phyloP scores from a whole-genome alignment of 2,113 vertebrate genomes.

The Phasianus colchicus region DNA sequence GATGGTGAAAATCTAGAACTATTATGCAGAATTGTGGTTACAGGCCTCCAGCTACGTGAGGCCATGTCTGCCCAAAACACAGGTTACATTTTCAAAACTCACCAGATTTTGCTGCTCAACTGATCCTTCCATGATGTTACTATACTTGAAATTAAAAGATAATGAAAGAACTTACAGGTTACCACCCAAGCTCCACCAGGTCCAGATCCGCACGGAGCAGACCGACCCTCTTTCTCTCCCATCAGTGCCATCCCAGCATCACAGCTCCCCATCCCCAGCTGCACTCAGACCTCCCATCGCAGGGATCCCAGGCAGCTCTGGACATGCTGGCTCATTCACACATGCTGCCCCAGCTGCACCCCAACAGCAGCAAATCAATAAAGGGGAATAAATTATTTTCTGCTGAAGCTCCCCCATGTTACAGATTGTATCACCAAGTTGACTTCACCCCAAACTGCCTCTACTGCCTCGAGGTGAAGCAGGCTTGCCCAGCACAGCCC shows the following conservation, averaged over 20 bases:
- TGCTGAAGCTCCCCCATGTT: not conserved
- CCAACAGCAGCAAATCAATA: not conserved
- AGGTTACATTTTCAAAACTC: not conserved
- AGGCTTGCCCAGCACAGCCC: no score
- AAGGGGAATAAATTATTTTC: not conserved
- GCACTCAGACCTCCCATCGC: not conserved
- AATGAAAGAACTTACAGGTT: not conserved
- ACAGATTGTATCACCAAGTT: not conserved
- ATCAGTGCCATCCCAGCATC: not conserved
- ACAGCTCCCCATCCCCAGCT: not conserved
- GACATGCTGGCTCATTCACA: not conserved
- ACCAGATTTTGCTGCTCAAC: not conserved
- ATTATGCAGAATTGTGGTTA: not conserved
- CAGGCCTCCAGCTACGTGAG: not conserved
- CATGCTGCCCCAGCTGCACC: not conserved
- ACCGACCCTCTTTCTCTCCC: not conserved
- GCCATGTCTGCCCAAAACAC: not conserved
- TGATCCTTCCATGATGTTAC: not conserved
- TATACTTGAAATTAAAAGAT: not conserved
- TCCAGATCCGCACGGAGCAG: not conserved
- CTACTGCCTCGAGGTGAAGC: no score
- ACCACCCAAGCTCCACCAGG: not conserved
- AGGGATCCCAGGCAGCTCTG: conserved; percentile 12
- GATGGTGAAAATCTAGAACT: not conserved
- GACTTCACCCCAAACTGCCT: no score